Conservation (phyloP, 1,140 invertebrate species). For the Cydia splendana region DNA sequence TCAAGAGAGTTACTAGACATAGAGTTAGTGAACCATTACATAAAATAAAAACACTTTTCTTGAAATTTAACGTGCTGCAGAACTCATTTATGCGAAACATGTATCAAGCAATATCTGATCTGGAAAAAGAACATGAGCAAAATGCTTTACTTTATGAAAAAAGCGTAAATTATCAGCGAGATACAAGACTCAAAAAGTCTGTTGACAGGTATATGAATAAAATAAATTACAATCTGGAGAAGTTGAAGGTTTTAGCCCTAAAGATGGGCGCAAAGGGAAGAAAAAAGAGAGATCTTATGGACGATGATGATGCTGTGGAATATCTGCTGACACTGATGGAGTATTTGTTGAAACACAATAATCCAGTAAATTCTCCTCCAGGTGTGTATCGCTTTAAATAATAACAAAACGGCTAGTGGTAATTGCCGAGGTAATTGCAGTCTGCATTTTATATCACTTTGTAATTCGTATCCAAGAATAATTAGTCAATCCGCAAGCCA, state of each 20-base stretch:
- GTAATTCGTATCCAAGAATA: too few species aligned
- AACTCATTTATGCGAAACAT: conserved; percentile 62
- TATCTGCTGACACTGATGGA: conserved; percentile 69
- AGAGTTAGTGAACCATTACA: conserved; percentile 36
- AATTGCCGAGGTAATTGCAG: too few species aligned
- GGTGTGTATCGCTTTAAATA: conserved; percentile 43
- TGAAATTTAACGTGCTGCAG: conserved; percentile 59
- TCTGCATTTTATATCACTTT: too few species aligned
- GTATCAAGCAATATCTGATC: conserved; percentile 49
- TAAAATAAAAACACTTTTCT: conserved; percentile 52
- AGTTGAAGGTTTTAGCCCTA: conserved; percentile 51
- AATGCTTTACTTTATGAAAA: conserved; percentile 40
- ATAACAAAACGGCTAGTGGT: neutral
- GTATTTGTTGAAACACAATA: conserved; percentile 61
- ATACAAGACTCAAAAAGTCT: neutral
- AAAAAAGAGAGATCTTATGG: conserved; percentile 49
- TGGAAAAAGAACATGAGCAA: conserved; percentile 43
- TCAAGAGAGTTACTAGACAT: conserved; percentile 36
- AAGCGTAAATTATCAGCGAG: conserved; percentile 36
- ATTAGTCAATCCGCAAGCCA: too few species aligned
- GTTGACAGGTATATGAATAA: conserved; percentile 56
- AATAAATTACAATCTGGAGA: conserved; percentile 60
- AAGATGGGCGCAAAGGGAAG: conserved; percentile 48
- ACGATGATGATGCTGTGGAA: conserved; percentile 56
- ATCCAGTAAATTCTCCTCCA: conserved; percentile 46